Conservation (phyloP, 2,888 invertebrate species). For the Thecophora atra region DNA sequence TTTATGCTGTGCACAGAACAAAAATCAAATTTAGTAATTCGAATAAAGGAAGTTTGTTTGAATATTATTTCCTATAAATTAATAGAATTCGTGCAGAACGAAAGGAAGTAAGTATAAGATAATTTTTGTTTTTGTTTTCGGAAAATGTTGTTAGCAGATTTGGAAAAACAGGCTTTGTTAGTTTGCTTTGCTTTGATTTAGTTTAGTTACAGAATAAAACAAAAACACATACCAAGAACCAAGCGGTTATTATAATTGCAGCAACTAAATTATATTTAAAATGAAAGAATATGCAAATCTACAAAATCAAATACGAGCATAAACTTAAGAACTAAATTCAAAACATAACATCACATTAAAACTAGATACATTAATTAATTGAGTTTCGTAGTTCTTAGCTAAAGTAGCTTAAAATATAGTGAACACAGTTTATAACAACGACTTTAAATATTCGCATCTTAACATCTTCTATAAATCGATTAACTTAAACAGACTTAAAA, state of each 20-base stretch:
- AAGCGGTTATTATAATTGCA: neutral
- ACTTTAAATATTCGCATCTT: too few relatives aligned
- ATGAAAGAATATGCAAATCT: neutral
- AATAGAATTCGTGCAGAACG: neutral
- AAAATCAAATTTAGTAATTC: constrained; percentile 26
- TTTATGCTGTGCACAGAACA: constrained; percentile 53
- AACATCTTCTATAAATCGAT: too few relatives aligned
- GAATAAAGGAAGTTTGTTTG: neutral
- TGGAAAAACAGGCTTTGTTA: neutral
- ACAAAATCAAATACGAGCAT: too few relatives aligned
- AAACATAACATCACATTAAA: too few relatives aligned
- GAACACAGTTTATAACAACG: too few relatives aligned
- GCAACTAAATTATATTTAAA: neutral
- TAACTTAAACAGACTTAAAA: neutral
- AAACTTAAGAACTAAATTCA: too few relatives aligned
- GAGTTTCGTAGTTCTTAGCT: too few relatives aligned
- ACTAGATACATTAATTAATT: too few relatives aligned
- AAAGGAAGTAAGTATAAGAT: neutral
- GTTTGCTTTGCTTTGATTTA: neutral
- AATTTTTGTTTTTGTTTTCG: neutral
- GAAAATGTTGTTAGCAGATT: neutral
- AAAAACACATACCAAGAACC: constrained; percentile 9
- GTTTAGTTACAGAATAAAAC: neutral
- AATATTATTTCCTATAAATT: too few relatives aligned
- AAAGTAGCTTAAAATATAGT: too few relatives aligned